phyloP scores from a whole-genome alignment of 1,140 invertebrate genomes.

The Agrypnia vestita region DNA sequence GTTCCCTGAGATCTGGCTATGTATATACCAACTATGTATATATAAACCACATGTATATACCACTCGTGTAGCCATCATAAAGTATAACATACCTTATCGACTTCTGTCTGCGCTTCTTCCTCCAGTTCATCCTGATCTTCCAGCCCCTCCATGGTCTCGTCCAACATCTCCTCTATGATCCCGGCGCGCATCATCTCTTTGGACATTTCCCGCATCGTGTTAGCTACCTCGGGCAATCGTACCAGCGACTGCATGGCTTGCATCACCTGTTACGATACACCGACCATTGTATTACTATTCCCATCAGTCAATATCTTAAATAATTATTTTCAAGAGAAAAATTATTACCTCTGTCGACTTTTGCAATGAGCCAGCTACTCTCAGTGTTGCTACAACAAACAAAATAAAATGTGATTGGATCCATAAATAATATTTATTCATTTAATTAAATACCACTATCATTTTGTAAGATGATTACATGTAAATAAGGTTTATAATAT shows the following conservation, averaged over 20 bases:
- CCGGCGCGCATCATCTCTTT: constrained; percentile 99
- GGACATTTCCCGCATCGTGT: constrained; percentile 97
- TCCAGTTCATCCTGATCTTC: constrained; percentile 94
- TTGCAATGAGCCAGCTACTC: constrained; percentile 91
- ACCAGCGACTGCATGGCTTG: constrained; percentile 95
- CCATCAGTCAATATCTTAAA: too few relatives aligned
- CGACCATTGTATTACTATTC: neutral
- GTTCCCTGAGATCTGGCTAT: too few relatives aligned
- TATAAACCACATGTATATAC: neutral
- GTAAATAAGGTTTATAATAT: too few relatives aligned
- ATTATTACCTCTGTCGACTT: constrained; percentile 90
- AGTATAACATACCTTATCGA: constrained; percentile 83
- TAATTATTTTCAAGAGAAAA: neutral
- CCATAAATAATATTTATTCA: too few relatives aligned
- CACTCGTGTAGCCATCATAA: neutral
- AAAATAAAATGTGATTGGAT: neutral
- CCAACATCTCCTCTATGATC: constrained; percentile 99
- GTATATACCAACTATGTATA: too few relatives aligned
- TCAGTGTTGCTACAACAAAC: constrained; percentile 82
- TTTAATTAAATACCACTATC: neutral
- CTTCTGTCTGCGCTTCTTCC: constrained; percentile 93
- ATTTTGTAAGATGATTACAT: too few relatives aligned
- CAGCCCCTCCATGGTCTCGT: constrained; percentile 95
- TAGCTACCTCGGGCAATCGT: constrained; percentile 92
- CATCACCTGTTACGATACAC: constrained; percentile 79